phyloP scores from a whole-genome alignment of 2,113 vertebrate species.

The Sula dactylatra region DNA sequence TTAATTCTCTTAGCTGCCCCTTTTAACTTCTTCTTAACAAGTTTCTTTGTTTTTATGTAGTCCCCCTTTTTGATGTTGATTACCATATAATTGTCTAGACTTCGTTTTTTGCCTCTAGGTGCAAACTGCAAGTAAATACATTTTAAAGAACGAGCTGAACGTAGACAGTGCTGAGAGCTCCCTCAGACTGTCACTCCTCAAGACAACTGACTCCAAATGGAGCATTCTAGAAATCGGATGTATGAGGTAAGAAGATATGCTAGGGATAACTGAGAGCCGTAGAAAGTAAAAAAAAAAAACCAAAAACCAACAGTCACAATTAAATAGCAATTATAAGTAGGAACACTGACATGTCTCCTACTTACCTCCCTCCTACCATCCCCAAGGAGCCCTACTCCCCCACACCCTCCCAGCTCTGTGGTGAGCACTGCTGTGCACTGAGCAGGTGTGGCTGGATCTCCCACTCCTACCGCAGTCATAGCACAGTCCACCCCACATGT shows the following conservation, averaged over 20 bases:
- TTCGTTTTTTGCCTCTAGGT: not conserved
- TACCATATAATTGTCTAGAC: conserved; percentile 1
- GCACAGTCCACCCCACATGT: not conserved
- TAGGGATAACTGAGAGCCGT: not conserved
- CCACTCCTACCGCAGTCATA: fast-evolving
- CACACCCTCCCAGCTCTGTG: no score
- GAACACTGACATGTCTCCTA: not conserved
- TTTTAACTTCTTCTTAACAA: not conserved
- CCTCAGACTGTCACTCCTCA: not conserved
- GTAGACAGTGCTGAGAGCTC: not conserved
- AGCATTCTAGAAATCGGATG: not conserved
- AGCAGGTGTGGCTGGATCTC: not conserved
- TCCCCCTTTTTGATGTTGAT: conserved; percentile 28
- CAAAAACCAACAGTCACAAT: not conserved
- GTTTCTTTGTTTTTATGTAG: not conserved
- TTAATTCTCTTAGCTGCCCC: not conserved
- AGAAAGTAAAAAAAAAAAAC: not conserved
- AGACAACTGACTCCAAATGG: not conserved
- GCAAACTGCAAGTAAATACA: not conserved
- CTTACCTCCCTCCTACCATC: not conserved
- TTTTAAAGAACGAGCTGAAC: not conserved
- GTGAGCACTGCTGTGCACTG: not conserved
- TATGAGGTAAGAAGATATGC: not conserved
- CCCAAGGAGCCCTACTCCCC: not conserved
- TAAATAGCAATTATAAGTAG: not conserved